phyloP scores from a whole-genome alignment of 2,888 invertebrate species.

The Hydraecia micacea region DNA sequence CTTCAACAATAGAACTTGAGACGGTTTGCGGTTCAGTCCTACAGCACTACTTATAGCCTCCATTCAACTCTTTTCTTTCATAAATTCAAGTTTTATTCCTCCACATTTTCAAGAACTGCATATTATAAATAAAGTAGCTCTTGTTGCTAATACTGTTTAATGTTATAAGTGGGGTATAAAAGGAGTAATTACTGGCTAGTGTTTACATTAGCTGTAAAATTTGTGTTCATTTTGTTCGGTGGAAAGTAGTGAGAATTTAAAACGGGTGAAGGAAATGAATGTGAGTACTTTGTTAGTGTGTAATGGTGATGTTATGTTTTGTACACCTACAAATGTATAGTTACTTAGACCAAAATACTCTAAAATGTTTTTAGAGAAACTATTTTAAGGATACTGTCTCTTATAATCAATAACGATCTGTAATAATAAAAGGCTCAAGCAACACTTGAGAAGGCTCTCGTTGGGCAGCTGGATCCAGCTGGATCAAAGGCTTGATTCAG shows the following conservation, averaged over 20 bases:
- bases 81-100: slow-evolving; percentile 43
- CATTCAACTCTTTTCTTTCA: slow-evolving; percentile 45
- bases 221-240: slow-evolving; percentile 37
- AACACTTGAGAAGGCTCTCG: too few species aligned
- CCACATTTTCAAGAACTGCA: slow-evolving; percentile 32
- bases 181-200: slow-evolving; percentile 46
- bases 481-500: too few species aligned
- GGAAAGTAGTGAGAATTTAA: slow-evolving; percentile 35
- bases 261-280: slow-evolving; percentile 18
- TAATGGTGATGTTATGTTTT: slow-evolving; percentile 12
- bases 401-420: neutral
- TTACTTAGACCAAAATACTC: neutral
- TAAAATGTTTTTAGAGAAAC: neutral
- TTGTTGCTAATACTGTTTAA: slow-evolving; percentile 48
- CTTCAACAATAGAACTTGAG: slow-evolving; percentile 46
- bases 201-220: slow-evolving; percentile 47
- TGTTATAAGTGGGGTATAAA: slow-evolving; percentile 41
- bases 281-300: slow-evolving; percentile 16
- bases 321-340: neutral
- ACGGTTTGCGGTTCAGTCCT: slow-evolving; percentile 11
- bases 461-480: too few species aligned
- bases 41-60: slow-evolving; percentile 30
- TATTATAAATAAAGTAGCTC: slow-evolving; percentile 41
- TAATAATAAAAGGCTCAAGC: neutral
- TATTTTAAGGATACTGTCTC: neutral